Percentiles rank a stretch among this genome's conserved stretches.
These are phyloP conservation scores for Cotesia typhae DNA, from an alignment of 1,140 invertebrate species.

Conservation along the genomic window DNA sequence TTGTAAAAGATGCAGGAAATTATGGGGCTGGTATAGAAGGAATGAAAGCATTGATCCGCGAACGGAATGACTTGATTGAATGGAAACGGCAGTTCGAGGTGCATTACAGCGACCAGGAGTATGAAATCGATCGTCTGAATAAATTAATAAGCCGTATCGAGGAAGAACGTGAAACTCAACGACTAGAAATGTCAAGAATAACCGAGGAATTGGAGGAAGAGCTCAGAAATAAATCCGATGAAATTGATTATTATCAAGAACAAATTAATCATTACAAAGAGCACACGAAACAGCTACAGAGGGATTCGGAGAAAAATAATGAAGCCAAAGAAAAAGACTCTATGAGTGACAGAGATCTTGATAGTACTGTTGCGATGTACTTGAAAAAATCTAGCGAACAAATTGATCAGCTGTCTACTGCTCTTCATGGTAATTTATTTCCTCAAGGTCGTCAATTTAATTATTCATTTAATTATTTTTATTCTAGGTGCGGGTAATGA, in stretches of 20 bases:
- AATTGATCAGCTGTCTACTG: slow-evolving; percentile 12
- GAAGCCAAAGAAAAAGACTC: background rate
- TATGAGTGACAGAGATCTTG: slow-evolving; percentile 9
- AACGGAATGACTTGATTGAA: slow-evolving; percentile 15
- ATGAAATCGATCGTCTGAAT: slow-evolving; percentile 18
- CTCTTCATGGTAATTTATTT: slow-evolving; percentile 5
- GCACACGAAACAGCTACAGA: background rate
- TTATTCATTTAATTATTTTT: background rate
- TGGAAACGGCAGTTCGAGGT: slow-evolving; percentile 12
- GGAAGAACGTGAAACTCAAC: slow-evolving; percentile 15
- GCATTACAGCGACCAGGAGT: slow-evolving; percentile 14
- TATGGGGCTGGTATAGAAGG: background rate
- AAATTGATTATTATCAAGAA: slow-evolving; percentile 24
- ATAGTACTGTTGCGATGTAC: background rate
- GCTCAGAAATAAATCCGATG: slow-evolving; percentile 3
- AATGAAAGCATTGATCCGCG: slow-evolving; percentile 17
- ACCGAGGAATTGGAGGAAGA: slow-evolving; percentile 21
- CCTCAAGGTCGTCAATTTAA: background rate
- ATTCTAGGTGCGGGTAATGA: slow-evolving; percentile 2
- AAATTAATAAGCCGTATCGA: slow-evolving; percentile 22
- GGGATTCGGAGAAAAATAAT: slow-evolving; percentile 12
- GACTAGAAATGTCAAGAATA: background rate
- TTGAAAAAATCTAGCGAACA: slow-evolving; percentile 18
- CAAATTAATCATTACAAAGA: slow-evolving; percentile 5
- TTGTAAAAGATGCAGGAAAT: slow-evolving; percentile 11